These are phyloP conservation scores for Philypnodon macrostomus DNA, from an alignment of 2,797 vertebrate genomes.

Conservation along the genomic window DNA sequence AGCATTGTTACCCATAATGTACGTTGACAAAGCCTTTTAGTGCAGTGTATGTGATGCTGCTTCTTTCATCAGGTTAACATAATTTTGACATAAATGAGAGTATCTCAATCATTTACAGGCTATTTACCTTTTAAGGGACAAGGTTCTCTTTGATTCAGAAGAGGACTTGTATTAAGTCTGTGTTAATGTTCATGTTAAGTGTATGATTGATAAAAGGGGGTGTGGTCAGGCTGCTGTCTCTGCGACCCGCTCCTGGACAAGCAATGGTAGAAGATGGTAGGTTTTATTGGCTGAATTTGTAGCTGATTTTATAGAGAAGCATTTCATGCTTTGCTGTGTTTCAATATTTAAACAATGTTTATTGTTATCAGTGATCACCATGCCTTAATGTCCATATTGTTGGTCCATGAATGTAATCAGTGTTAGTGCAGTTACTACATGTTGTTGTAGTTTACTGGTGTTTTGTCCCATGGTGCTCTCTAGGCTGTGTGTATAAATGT, in stretches of 20 bases:
- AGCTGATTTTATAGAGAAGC: conserved; percentile 36
- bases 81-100: no score
- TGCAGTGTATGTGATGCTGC: conserved; percentile 33
- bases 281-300: conserved; percentile 23
- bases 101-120: no score
- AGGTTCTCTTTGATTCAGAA: no score
- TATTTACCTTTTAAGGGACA: no score
- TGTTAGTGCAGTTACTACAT: conserved; percentile 51
- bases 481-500: conserved; percentile 48
- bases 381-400: conserved; percentile 82
- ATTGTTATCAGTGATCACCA: conserved; percentile 75
- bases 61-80: conserved; percentile 49
- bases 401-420: conserved; percentile 66
- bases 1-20: no score
- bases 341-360: conserved; percentile 51
- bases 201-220: no score
- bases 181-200: no score
- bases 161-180: no score
- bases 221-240: no score
- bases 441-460: conserved; percentile 21
- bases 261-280: no score
- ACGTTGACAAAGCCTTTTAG: conserved; percentile 40
- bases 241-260: no score
- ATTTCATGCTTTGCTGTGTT: conserved; percentile 60
- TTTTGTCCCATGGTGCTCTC: conserved; percentile 66